phyloP scores from a whole-genome alignment of 64 coral and sea anemone species.

The Porites australiensis region DNA sequence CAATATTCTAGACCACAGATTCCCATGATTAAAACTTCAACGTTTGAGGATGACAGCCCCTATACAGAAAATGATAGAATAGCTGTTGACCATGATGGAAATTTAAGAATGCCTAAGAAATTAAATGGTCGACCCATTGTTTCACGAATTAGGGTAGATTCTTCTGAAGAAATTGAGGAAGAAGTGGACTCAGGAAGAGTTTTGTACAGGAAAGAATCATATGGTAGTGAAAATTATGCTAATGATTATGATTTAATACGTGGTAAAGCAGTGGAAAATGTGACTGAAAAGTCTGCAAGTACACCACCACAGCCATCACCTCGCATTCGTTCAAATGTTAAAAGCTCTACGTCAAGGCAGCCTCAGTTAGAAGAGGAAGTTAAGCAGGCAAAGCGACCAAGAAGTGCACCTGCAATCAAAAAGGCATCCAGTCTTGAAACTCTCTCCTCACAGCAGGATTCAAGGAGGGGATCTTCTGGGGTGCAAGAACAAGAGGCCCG shows the following conservation, averaged over 20 bases:
- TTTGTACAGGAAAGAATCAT: background rate
- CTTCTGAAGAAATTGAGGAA: conserved; percentile 1
- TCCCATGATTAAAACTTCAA: conserved; percentile 1
- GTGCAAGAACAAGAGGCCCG: background rate
- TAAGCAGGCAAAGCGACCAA: conserved; percentile 2
- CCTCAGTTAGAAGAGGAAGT: background rate
- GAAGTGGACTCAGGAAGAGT: conserved; percentile 4
- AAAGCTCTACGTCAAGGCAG: background rate
- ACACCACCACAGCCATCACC: background rate
- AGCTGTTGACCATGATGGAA: background rate
- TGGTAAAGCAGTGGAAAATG: background rate
- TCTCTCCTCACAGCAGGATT: background rate
- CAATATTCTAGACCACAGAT: background rate
- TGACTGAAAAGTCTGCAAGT: background rate
- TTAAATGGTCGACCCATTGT: background rate
- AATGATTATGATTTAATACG: background rate
- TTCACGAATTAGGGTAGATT: conserved; percentile 12
- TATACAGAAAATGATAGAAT: background rate
- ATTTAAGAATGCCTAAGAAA: background rate
- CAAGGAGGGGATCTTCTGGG: background rate
- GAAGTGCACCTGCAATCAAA: conserved; percentile 6
- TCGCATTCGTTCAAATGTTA: background rate
- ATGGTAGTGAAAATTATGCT: background rate
- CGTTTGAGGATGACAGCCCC: background rate
- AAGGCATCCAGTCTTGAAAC: conserved; percentile 32